Evolutionary conservation across 2,113 vertebrate species (phyloP).

Genomic region (Xenotilapia caudafasciata): DNA sequence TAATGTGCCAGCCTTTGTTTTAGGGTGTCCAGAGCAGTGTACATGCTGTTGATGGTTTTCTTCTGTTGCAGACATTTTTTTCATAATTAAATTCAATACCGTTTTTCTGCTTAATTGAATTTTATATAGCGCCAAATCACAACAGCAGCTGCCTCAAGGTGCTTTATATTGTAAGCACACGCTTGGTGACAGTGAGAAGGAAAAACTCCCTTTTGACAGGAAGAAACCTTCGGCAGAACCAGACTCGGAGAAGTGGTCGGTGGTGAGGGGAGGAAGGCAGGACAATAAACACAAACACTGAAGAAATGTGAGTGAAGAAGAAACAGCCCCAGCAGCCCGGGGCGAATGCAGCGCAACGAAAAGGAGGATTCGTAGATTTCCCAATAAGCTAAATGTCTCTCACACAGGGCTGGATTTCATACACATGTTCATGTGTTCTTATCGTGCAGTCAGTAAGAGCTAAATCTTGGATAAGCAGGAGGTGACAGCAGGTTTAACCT

Average conservation of each 20-base stretch:
- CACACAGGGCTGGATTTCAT: not conserved
- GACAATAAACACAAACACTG: not conserved
- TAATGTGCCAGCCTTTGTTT: not conserved
- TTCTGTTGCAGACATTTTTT: not conserved
- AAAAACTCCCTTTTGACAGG: not conserved
- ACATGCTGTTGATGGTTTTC: not conserved
- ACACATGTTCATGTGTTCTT: not conserved
- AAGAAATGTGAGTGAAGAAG: not conserved
- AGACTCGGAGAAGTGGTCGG: not conserved
- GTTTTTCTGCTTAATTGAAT: not conserved
- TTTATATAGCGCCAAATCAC: not conserved
- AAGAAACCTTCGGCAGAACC: not conserved
- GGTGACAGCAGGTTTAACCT: not conserved
- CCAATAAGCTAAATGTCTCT: not conserved
- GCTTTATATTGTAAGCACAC: not conserved
- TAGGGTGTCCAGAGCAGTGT: rapidly evolving
- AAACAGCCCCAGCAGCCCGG: not conserved
- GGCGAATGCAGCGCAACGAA: rapidly evolving
- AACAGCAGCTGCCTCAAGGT: not conserved
- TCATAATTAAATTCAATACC: rapidly evolving
- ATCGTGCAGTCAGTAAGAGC: not conserved
- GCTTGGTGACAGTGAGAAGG: not conserved
- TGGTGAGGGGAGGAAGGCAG: not conserved
- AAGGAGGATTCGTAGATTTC: not conserved
- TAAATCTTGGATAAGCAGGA: not conserved